phyloP scores from a whole-genome alignment of 2,113 vertebrate species.

The Potamarius usumacintae region DNA sequence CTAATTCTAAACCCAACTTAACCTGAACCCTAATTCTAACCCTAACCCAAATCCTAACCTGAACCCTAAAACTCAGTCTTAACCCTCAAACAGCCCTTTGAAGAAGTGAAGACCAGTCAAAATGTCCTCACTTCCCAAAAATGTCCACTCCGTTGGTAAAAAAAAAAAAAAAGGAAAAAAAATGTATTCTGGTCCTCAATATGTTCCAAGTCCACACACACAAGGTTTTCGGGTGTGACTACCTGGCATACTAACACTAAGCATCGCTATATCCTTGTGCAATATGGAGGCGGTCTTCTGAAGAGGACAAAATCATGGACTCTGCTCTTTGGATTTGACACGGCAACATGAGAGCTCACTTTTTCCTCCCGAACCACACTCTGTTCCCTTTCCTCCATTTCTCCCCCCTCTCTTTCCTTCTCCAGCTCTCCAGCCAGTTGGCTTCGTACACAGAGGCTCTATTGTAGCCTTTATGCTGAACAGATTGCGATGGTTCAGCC shows the following conservation, averaged over 20 bases:
- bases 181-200: too few species aligned
- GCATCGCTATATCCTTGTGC: neutral
- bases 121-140: too few species aligned
- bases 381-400: neutral
- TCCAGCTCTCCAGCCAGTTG: conserved; percentile 47
- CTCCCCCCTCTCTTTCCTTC: neutral
- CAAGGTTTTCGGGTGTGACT: neutral
- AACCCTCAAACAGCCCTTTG: too few species aligned
- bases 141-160: too few species aligned
- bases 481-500: conserved; percentile 62
- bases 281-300: neutral
- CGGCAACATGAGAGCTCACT: conserved; percentile 35
- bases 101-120: too few species aligned
- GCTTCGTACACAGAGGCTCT: conserved; percentile 69
- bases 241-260: neutral
- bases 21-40: too few species aligned
- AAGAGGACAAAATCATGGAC: neutral
- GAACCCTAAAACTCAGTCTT: too few species aligned
- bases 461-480: conserved; percentile 72
- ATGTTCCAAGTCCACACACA: neutral
- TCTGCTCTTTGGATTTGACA: neutral
- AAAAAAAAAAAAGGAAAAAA: too few species aligned
- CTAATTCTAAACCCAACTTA: too few species aligned
- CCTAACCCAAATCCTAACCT: too few species aligned
- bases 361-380: conserved; percentile 36